phyloP scores from a whole-genome alignment of 2,888 invertebrate genomes.

The Stegophylla sp. region DNA sequence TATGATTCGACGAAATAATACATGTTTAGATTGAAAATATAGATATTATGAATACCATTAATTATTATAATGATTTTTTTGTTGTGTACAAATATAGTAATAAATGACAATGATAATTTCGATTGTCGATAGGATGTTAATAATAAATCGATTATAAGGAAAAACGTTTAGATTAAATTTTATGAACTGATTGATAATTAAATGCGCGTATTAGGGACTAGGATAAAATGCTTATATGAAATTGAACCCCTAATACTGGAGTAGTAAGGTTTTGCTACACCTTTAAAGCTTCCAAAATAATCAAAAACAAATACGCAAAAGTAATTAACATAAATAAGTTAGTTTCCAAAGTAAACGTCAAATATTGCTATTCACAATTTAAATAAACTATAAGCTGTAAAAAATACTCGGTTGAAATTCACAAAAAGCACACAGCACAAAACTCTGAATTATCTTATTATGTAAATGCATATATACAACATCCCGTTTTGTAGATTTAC shows the following conservation, averaged over 20 bases:
- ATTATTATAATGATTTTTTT: background rate
- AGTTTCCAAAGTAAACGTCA: conserved; percentile 10
- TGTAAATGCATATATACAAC: background rate
- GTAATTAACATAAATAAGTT: conserved; percentile 35
- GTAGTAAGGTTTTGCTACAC: background rate
- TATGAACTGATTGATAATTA: conserved; percentile 4
- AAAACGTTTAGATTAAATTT: background rate
- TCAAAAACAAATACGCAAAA: conserved; percentile 15
- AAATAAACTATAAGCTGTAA: conserved; percentile 8
- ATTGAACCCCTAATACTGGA: background rate
- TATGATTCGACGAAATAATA: conserved; percentile 6
- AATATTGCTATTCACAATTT: conserved; percentile 8
- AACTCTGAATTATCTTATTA: conserved; percentile 11
- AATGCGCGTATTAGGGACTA: background rate
- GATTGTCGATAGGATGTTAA: background rate
- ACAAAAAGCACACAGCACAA: background rate
- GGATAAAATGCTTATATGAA: conserved; percentile 9
- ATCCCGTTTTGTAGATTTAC: conserved; percentile 15
- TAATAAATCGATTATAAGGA: background rate
- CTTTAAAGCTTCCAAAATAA: conserved; percentile 11
- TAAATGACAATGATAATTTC: background rate
- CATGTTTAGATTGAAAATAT: background rate
- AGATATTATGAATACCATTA: background rate
- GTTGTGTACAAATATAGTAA: background rate
- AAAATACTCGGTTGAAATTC: background rate